These are phyloP conservation scores for Neuroscelio doddi DNA, from an alignment of 2,888 invertebrate genomes.

Conservation along the genomic window DNA sequence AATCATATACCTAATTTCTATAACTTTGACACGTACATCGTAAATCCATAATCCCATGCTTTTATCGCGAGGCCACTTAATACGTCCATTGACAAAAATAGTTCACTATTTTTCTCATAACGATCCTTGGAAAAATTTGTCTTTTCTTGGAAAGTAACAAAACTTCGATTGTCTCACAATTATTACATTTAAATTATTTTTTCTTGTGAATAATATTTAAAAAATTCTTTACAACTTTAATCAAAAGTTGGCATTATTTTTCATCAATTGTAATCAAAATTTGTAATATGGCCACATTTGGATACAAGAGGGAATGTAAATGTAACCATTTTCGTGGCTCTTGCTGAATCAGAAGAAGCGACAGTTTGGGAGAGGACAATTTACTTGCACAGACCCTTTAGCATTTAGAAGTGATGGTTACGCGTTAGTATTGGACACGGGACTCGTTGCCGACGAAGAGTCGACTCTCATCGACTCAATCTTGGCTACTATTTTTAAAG, in stretches of 20 bases:
- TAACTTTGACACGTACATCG: too few relatives aligned
- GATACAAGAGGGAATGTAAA: neutral
- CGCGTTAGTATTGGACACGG: slow-evolving; percentile 51
- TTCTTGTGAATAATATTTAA: slow-evolving; percentile 18
- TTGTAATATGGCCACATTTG: slow-evolving; percentile 1
- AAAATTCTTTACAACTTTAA: too few relatives aligned
- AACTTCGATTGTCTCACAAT: too few relatives aligned
- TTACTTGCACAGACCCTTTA: slow-evolving; percentile 13
- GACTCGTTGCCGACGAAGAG: slow-evolving; percentile 57
- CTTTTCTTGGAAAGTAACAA: neutral
- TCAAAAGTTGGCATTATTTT: too few relatives aligned
- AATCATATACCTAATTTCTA: neutral
- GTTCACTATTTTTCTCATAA: too few relatives aligned
- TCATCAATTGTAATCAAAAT: slow-evolving; percentile 6
- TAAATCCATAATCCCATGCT: too few relatives aligned
- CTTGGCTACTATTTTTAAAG: slow-evolving; percentile 94
- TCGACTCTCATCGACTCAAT: slow-evolving; percentile 88
- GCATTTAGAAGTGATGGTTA: slow-evolving; percentile 19
- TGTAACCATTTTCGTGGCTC: neutral
- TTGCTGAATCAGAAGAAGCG: slow-evolving; percentile 1
- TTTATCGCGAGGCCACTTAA: too few relatives aligned
- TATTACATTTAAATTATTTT: neutral
- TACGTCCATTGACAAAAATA: too few relatives aligned
- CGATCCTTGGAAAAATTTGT: slow-evolving; percentile 10
- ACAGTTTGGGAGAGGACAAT: neutral